phyloP scores from a whole-genome alignment of 2,113 vertebrate species.

The Propithecus coquereli region DNA sequence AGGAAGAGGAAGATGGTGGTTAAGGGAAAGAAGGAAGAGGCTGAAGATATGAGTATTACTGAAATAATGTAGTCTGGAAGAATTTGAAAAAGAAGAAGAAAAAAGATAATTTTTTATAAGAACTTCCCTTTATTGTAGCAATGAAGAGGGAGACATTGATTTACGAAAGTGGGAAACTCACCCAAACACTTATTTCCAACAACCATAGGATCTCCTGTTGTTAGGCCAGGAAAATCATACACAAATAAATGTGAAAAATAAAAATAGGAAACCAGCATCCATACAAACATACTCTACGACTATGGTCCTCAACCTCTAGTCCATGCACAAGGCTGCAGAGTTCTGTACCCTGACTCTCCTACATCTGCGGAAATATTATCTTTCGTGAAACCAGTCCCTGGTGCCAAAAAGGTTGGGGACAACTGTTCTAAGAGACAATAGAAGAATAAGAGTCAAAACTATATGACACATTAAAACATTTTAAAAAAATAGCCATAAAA shows the following conservation, averaged over 20 bases:
- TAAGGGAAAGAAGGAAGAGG: neutral
- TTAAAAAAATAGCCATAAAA: neutral
- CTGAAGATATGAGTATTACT: neutral
- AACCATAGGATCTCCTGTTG: neutral
- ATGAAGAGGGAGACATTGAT: neutral
- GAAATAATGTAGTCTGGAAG: neutral
- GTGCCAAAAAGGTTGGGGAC: neutral
- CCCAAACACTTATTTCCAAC: neutral
- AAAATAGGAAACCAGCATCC: neutral
- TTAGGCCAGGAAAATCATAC: neutral
- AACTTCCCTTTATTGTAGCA: neutral
- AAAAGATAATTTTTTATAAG: neutral
- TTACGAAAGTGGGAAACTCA: neutral
- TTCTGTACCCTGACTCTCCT: no score
- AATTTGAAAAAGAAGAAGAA: neutral
- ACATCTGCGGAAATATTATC: no score
- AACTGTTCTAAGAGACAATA: neutral
- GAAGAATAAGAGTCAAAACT: neutral
- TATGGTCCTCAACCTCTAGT: no score
- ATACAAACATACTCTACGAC: neutral
- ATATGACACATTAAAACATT: neutral
- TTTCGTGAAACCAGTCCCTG: neutral
- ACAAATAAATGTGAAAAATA: neutral
- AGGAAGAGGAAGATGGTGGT: no score
- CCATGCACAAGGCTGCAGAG: no score